Evolutionary conservation across 2,797 vertebrate genomes (phyloP).

Genomic region (Poeciliopsis infans): DNA sequence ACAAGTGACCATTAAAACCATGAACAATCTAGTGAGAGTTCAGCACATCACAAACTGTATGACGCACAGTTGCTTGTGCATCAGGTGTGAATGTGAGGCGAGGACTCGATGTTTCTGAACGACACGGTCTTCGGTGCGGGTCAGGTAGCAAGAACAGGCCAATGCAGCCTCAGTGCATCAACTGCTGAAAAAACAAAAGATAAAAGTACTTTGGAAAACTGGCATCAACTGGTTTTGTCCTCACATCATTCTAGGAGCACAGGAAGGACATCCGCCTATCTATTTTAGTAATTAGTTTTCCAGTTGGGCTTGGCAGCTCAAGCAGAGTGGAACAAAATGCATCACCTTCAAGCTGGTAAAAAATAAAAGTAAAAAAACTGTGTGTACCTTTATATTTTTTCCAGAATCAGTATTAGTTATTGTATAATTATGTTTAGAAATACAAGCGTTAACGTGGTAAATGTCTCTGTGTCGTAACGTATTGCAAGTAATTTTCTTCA

Average conservation of each 20-base stretch:
- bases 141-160: neutral
- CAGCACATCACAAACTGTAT: neutral
- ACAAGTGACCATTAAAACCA: neutral
- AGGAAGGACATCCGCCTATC: constrained; percentile 39
- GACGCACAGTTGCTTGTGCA: neutral
- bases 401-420: neutral
- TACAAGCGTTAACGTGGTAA: neutral
- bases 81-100: neutral
- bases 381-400: neutral
- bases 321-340: constrained; percentile 9
- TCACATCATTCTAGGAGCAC: constrained; percentile 23
- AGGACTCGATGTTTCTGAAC: constrained; percentile 2
- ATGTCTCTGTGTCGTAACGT: no score
- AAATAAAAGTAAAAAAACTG: neutral
- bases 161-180: constrained; percentile 24
- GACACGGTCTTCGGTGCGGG: neutral
- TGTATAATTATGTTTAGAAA: neutral
- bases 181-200: constrained; percentile 45
- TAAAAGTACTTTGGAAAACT: constrained; percentile 33
- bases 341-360: constrained; percentile 12
- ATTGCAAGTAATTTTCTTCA: neutral
- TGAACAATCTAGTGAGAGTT: neutral
- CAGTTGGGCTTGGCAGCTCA: constrained; percentile 40
- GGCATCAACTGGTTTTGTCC: constrained; percentile 25
- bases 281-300: constrained; percentile 57